phyloP scores from a whole-genome alignment of 2,888 invertebrate species.

The Lacanobia wlatinum region DNA sequence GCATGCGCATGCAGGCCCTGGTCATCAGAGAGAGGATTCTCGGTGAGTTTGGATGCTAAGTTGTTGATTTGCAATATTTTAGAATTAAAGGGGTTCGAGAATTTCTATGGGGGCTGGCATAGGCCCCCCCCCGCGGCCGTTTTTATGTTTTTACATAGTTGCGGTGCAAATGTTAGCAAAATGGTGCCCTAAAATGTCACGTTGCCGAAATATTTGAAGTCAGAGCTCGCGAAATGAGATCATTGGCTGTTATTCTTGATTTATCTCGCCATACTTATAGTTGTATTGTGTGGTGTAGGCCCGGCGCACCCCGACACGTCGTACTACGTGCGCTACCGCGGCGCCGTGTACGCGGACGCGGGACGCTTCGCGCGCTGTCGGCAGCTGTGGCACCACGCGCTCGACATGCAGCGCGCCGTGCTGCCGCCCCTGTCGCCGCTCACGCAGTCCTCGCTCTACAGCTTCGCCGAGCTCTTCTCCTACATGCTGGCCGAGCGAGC shows the following conservation, averaged over 20 bases:
- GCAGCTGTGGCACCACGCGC: conserved; percentile 98
- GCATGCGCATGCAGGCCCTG: conserved; percentile 98
- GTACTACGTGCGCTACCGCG: conserved; percentile 98
- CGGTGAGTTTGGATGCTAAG: conserved; percentile 75
- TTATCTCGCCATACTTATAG: neutral
- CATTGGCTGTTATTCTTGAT: neutral
- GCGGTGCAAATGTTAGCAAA: no score
- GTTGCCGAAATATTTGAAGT: no score
- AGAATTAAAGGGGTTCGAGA: no score
- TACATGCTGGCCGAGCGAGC: conserved; percentile 98
- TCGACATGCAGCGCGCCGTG: conserved; percentile 98
- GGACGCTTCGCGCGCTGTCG: conserved; percentile 98
- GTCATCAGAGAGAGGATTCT: conserved; percentile 98
- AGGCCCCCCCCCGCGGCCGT: no score
- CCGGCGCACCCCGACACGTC: conserved; percentile 99
- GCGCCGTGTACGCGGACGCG: conserved; percentile 98
- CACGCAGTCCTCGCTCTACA: conserved; percentile 98
- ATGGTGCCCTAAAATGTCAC: no score
- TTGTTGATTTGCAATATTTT: neutral
- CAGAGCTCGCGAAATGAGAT: neutral
- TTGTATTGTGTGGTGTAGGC: conserved; percentile 78
- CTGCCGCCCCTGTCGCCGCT: conserved; percentile 98
- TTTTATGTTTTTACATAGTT: no score
- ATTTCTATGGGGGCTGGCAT: no score
- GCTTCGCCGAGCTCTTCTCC: conserved; percentile 98